A percentile compares a stretch with the other conserved stretches of the same genome.
Evolutionary conservation across 2,113 vertebrate species (phyloP).

Genomic region (Paedocypris sp.): DNA sequence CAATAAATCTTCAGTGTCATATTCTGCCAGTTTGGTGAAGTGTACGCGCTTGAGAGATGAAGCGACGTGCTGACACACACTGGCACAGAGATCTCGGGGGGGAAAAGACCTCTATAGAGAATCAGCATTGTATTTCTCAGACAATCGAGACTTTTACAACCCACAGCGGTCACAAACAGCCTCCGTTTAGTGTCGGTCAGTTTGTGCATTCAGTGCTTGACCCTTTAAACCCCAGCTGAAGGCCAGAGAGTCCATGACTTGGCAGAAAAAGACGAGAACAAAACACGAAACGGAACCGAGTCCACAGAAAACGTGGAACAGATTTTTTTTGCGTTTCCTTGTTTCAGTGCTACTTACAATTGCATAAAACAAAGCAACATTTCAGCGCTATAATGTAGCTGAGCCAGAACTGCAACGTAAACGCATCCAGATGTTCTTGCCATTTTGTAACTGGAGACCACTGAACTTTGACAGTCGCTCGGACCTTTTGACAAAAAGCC

Average conservation of each 20-base stretch:
- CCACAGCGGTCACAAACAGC: not conserved
- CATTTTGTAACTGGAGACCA: constrained; percentile 16
- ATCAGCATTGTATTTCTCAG: not conserved
- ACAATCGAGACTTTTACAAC: not conserved
- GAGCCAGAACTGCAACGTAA: not conserved
- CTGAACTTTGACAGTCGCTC: not conserved
- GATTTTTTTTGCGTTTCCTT: not conserved
- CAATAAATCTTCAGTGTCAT: not conserved
- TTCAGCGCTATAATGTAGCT: not conserved
- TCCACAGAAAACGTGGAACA: not conserved
- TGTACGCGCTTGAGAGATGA: not conserved
- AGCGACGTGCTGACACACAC: constrained; percentile 5
- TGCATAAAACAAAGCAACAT: too few species aligned
- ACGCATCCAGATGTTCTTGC: constrained; percentile 15
- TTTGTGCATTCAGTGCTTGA: too few species aligned
- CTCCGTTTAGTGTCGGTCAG: not conserved
- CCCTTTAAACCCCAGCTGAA: not conserved
- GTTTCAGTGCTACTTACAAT: not conserved
- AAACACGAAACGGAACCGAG: not conserved
- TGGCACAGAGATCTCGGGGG: not conserved
- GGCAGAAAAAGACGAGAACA: not conserved
- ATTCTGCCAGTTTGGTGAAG: not conserved
- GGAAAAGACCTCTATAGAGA: too few species aligned
- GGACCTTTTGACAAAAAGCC: not conserved
- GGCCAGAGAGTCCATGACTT: not conserved